A percentile compares a stretch with the other conserved stretches of the same genome.
phyloP scores from a whole-genome alignment of 2,888 invertebrate species.

The Macrosoma leucophasiata region DNA sequence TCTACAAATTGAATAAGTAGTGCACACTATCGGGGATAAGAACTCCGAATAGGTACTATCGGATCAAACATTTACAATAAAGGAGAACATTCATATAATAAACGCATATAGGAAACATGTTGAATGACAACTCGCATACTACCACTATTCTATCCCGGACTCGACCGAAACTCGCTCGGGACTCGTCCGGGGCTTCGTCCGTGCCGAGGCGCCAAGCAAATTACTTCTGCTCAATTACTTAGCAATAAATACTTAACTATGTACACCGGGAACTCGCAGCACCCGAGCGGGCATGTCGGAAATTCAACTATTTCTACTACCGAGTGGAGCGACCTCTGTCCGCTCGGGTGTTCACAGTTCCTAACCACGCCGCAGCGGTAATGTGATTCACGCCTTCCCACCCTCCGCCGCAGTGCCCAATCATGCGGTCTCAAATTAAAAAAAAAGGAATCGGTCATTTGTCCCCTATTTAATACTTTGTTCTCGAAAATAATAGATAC shows the following conservation, averaged over 20 bases:
- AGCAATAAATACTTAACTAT: slow-evolving; percentile 66
- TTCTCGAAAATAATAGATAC: slow-evolving; percentile 15
- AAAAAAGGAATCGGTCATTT: no score
- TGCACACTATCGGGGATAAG: slow-evolving; percentile 64
- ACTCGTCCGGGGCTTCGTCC: slow-evolving; percentile 13
- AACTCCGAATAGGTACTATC: slow-evolving; percentile 49
- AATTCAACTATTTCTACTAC: slow-evolving; percentile 27
- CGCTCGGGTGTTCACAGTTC: slow-evolving; percentile 13
- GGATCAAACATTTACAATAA: slow-evolving; percentile 72
- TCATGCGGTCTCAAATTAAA: no score
- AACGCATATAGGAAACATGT: slow-evolving; percentile 74
- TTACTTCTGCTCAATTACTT: slow-evolving; percentile 48
- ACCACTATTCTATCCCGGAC: slow-evolving; percentile 30
- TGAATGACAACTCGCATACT: slow-evolving; percentile 54
- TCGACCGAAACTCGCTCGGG: slow-evolving; percentile 12
- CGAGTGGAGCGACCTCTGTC: slow-evolving; percentile 5
- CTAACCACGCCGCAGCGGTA: slow-evolving; percentile 45
- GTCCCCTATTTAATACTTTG: slow-evolving; percentile 18
- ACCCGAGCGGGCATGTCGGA: slow-evolving; percentile 25
- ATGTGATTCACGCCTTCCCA: slow-evolving; percentile 60
- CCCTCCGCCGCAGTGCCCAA: background rate
- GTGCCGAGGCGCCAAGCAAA: slow-evolving; percentile 64
- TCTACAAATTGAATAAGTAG: slow-evolving; percentile 73
- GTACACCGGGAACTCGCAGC: slow-evolving; percentile 42
- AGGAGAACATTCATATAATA: slow-evolving; percentile 72